Evolutionary conservation across 1,140 invertebrate species (phyloP).

Genomic region (Zeugodacus cucurbitae): DNA sequence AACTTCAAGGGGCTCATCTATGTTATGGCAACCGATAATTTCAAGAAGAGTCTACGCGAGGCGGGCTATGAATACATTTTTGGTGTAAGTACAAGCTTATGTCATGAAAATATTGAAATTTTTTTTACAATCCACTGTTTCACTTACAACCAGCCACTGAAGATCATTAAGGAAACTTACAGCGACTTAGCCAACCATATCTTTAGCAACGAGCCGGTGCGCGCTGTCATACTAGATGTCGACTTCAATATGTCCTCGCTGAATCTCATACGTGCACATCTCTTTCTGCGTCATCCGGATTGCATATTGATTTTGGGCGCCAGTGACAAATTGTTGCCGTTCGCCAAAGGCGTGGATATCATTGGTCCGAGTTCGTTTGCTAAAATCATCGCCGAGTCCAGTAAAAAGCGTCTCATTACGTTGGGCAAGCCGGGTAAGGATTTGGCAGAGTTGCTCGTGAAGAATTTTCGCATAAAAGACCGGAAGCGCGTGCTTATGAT

Average conservation of each 20-base stretch:
- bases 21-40: slow-evolving; percentile 58
- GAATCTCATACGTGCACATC: slow-evolving; percentile 67
- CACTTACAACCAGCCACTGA: slow-evolving; percentile 53
- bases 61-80: slow-evolving; percentile 66
- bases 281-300: slow-evolving; percentile 66
- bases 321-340: slow-evolving; percentile 66
- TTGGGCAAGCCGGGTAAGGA: slow-evolving; percentile 70
- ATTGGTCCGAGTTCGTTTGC: slow-evolving; percentile 67
- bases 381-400: slow-evolving; percentile 66
- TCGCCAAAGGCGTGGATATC: slow-evolving; percentile 55
- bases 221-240: slow-evolving; percentile 69
- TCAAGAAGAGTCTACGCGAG: slow-evolving; percentile 58
- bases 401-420: slow-evolving; percentile 62
- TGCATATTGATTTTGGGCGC: slow-evolving; percentile 68
- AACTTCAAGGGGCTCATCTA: slow-evolving; percentile 67
- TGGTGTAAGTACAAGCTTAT: slow-evolving; percentile 63
- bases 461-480: slow-evolving; percentile 66
- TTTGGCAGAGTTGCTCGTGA: slow-evolving; percentile 65
- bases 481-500: slow-evolving; percentile 72
- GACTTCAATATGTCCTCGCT: slow-evolving; percentile 67
- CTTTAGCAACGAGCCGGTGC: slow-evolving; percentile 64
- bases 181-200: slow-evolving; percentile 59
- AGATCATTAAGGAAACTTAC: slow-evolving; percentile 59
- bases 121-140: background rate
- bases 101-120: background rate